Percentiles rank a stretch among this genome's conserved stretches.
phyloP scores from a whole-genome alignment of 2,113 vertebrate genomes.

The Chunga burmeisteri region DNA sequence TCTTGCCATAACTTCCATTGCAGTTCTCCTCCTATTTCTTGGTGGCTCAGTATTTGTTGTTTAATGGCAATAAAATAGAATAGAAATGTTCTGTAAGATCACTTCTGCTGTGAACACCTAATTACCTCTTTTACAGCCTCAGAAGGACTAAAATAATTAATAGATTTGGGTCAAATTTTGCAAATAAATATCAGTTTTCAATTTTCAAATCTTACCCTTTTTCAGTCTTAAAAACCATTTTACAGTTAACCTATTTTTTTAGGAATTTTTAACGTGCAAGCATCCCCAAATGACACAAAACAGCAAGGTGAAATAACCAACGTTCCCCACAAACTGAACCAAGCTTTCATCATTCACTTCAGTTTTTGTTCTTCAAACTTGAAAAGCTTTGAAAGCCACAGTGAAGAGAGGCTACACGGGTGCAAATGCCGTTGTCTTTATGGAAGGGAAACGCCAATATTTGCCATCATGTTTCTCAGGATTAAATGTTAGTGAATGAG shows the following conservation, averaged over 20 bases:
- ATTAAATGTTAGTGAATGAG: background rate
- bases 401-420: background rate
- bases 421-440: background rate
- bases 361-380: background rate
- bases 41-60: background rate
- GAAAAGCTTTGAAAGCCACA: background rate
- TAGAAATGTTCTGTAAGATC: background rate
- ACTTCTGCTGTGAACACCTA: background rate
- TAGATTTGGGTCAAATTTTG: background rate
- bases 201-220: background rate
- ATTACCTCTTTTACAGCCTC: background rate
- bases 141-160: background rate
- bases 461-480: background rate
- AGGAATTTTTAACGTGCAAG: background rate
- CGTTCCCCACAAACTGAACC: background rate
- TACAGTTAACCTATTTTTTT: background rate
- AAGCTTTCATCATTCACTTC: background rate
- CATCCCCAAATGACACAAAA: background rate
- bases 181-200: background rate
- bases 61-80: background rate
- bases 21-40: background rate
- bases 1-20: background rate
- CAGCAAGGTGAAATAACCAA: background rate
- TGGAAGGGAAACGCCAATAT: background rate
- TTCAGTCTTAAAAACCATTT: background rate